Evolutionary conservation across 2,797 vertebrate species (phyloP).

Genomic region (Todus mexicanus): DNA sequence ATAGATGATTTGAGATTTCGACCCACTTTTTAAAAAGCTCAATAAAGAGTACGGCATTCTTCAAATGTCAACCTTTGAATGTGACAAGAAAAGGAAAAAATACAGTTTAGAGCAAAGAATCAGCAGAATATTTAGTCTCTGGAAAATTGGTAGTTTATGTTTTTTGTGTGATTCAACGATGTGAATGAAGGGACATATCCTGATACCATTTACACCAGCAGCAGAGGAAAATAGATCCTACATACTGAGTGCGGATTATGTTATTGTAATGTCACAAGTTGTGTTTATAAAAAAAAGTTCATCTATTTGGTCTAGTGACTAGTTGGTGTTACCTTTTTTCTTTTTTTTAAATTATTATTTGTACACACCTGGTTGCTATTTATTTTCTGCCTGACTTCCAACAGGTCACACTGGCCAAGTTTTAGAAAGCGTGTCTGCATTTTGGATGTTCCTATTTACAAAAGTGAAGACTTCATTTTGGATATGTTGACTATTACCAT

Average conservation of each 20-base stretch:
- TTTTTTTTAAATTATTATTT: neutral
- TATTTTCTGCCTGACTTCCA: neutral
- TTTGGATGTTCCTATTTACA: neutral
- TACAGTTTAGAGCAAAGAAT: slow-evolving; percentile 52
- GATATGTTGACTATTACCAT: neutral
- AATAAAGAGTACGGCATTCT: slow-evolving; percentile 46
- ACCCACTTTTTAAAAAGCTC: slow-evolving; percentile 26
- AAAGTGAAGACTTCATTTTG: neutral
- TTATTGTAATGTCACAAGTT: neutral
- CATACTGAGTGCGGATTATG: neutral
- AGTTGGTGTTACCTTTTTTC: neutral
- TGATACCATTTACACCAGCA: slow-evolving; percentile 14
- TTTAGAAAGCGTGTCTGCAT: neutral
- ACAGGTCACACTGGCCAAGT: neutral
- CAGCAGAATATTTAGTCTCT: slow-evolving; percentile 59
- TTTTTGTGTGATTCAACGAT: slow-evolving; percentile 46
- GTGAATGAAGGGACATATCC: slow-evolving; percentile 34
- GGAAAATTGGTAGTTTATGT: slow-evolving; percentile 48
- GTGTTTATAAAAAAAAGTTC: neutral
- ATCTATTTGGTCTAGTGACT: neutral
- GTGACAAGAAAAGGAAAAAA: slow-evolving; percentile 52
- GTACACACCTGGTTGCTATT: neutral
- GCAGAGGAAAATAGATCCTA: neutral
- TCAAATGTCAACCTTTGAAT: slow-evolving; percentile 54
- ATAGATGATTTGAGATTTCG: slow-evolving; percentile 49